Conservation (phyloP, 2,888 invertebrate genomes). For the Drosophila differens region DNA sequence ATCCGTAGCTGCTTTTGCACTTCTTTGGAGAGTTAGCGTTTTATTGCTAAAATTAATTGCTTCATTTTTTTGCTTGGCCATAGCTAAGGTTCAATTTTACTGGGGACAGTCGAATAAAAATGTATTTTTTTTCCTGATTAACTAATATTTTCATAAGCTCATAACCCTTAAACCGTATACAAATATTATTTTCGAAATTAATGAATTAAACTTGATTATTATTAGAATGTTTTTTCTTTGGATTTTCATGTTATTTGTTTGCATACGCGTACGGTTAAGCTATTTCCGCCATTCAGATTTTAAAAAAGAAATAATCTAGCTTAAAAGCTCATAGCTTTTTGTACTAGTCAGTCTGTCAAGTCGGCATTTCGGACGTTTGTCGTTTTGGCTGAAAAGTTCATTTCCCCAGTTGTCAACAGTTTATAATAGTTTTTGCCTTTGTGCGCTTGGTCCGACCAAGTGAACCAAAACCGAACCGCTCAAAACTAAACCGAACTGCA, state of each 20-base stretch:
- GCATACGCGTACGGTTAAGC: neutral
- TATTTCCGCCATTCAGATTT: neutral
- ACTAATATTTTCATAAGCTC: neutral
- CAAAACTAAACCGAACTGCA: conserved; percentile 37
- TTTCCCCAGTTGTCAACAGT: conserved; percentile 75
- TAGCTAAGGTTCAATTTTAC: neutral
- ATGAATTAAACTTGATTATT: neutral
- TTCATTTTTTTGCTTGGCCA: neutral
- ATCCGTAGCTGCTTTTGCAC: neutral
- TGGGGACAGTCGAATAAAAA: neutral
- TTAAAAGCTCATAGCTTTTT: conserved; percentile 23
- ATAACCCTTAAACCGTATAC: neutral
- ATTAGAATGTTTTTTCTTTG: neutral
- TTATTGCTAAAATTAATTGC: conserved; percentile 15
- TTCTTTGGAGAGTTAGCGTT: neutral
- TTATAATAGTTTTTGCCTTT: conserved; percentile 72
- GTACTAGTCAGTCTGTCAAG: conserved; percentile 25
- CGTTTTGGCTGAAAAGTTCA: conserved; percentile 72
- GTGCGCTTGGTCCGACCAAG: conserved; percentile 34
- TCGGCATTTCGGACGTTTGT: conserved; percentile 51
- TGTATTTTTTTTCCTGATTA: neutral
- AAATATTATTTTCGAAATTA: neutral
- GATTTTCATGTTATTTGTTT: neutral
- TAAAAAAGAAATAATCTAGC: neutral
- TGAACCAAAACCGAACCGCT: conserved; percentile 46